A percentile compares a stretch with the other conserved stretches of the same genome.
Conservation (phyloP, 2,797 vertebrate species). For the Moxostoma hubbsi region DNA sequence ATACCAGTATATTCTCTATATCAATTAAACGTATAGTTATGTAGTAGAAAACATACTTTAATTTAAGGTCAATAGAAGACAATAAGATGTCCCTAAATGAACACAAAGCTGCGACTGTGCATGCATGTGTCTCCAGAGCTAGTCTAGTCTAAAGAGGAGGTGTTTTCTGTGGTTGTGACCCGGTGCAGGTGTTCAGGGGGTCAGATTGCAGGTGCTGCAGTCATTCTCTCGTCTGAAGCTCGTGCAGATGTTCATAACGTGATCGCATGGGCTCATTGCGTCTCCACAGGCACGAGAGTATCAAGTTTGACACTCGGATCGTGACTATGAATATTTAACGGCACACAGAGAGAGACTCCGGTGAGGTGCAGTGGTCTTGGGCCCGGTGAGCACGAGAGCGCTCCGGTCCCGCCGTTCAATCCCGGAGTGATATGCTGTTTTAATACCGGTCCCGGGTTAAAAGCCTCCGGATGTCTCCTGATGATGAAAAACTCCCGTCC, state of each 20-base stretch:
- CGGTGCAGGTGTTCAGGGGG: conserved; percentile 1
- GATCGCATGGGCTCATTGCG: background rate
- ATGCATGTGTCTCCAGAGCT: conserved; percentile 5
- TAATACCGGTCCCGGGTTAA: conserved; percentile 28
- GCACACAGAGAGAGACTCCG: conserved; percentile 11
- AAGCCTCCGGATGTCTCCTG: background rate
- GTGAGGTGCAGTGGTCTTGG: conserved; percentile 44
- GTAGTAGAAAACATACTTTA: background rate
- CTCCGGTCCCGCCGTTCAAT: conserved; percentile 21
- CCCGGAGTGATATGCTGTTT: conserved; percentile 39
- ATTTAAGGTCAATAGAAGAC: background rate
- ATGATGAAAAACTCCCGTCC: background rate
- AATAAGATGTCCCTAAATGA: background rate
- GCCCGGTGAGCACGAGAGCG: conserved; percentile 23
- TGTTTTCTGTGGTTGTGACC: conserved; percentile 10
- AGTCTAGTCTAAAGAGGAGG: background rate
- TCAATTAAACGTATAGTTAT: background rate
- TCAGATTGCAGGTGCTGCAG: conserved; percentile 31
- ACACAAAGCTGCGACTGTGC: background rate
- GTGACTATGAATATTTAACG: conserved; percentile 42
- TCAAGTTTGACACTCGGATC: conserved; percentile 42
- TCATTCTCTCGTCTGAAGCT: conserved; percentile 17
- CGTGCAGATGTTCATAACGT: conserved; percentile 37
- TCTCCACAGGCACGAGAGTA: conserved; percentile 21
- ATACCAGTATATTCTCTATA: background rate